Conservation (phyloP, 2,113 vertebrate genomes). For the Procavia capensis region DNA sequence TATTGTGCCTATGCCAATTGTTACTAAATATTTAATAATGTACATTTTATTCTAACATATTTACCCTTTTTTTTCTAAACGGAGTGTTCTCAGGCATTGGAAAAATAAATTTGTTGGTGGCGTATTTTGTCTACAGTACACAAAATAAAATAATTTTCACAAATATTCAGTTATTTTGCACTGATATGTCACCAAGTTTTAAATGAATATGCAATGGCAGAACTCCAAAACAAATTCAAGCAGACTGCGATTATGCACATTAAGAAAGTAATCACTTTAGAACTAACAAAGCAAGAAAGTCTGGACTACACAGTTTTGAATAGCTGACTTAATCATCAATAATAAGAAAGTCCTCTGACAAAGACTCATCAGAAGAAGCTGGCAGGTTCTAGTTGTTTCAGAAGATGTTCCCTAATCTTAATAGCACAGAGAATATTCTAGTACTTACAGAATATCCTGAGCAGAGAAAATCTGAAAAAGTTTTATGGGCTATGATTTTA, state of each 20-base stretch:
- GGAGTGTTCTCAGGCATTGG: background rate
- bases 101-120: conserved; percentile 15
- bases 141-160: conserved; percentile 21
- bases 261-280: background rate
- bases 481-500: background rate
- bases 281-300: background rate
- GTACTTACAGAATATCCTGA: background rate
- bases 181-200: background rate
- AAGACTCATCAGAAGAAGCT: background rate
- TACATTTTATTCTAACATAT: background rate
- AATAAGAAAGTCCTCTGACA: background rate
- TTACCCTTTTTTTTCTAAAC: conserved; percentile 53
- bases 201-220: background rate
- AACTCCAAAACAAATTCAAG: background rate
- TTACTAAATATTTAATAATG: conserved; percentile 63
- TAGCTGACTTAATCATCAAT: background rate
- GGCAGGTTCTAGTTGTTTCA: background rate
- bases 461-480: background rate
- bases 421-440: background rate
- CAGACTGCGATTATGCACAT: background rate
- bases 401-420: background rate
- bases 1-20: background rate
- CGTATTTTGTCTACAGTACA: conserved; percentile 38
- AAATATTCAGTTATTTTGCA: conserved; percentile 56
- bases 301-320: background rate